These are phyloP conservation scores for Drosophila fungiperda DNA, from an alignment of 2,888 invertebrate species.

Conservation along the genomic window DNA sequence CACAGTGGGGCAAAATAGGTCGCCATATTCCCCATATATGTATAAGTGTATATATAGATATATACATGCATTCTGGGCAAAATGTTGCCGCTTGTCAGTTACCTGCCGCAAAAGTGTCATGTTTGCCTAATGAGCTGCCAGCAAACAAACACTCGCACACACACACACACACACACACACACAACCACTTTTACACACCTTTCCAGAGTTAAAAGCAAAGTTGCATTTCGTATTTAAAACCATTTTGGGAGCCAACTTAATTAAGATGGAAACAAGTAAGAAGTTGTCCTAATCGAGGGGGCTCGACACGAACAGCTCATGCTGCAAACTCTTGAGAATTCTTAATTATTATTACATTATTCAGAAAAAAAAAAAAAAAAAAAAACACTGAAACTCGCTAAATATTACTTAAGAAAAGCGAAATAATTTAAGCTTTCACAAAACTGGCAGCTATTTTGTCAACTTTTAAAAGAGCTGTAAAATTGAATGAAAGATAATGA, in stretches of 20 bases:
- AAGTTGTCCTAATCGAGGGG: background rate
- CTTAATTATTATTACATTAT: constrained; percentile 2
- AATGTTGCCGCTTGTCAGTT: constrained; percentile 26
- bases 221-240: constrained; percentile 29
- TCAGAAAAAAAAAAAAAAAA: background rate
- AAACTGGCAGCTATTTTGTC: background rate
- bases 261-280: constrained; percentile 21
- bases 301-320: background rate
- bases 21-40: constrained; percentile 41
- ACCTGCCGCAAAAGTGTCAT: constrained; percentile 43
- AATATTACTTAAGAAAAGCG: too few relatives aligned
- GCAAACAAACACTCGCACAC: constrained; percentile 6
- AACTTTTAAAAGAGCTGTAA: background rate
- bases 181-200: constrained; percentile 2
- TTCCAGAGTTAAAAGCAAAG: constrained; percentile 1
- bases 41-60: constrained; percentile 22
- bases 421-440: background rate
- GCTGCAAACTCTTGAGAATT: constrained; percentile 7
- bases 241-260: constrained; percentile 31
- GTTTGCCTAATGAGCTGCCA: constrained; percentile 59
- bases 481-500: background rate
- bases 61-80: constrained; percentile 44
- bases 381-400: background rate
- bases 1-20: constrained; percentile 40
- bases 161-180: constrained; percentile 9